A percentile compares a stretch with the other conserved stretches of the same genome.
phyloP scores from a whole-genome alignment of 2,888 invertebrate genomes.

The Acleris literana region DNA sequence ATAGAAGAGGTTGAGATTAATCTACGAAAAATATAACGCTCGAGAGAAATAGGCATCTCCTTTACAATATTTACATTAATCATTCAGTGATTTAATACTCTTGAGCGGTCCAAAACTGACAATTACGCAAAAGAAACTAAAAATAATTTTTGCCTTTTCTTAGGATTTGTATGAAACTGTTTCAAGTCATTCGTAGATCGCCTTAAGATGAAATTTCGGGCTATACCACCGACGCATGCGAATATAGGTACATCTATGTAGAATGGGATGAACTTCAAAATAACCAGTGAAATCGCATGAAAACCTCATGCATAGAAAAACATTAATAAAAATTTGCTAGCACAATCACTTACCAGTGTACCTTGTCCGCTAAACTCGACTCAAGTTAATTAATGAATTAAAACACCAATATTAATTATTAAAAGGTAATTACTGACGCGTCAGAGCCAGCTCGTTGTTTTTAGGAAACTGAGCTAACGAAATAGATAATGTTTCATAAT shows the following conservation, averaged over 20 bases:
- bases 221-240: conserved; percentile 61
- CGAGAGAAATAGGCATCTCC: no score
- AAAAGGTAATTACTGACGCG: conserved; percentile 8
- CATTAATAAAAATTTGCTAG: conserved; percentile 26
- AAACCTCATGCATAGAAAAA: conserved; percentile 56
- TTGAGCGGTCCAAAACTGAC: no score
- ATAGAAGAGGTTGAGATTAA: no score
- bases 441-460: conserved; percentile 43
- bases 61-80: no score
- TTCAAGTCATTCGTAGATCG: background rate
- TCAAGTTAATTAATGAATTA: conserved; percentile 23
- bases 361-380: conserved; percentile 27
- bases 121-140: no score
- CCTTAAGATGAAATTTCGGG: conserved; percentile 43
- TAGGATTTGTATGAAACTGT: conserved; percentile 17
- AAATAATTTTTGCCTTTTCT: no score
- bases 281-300: conserved; percentile 53
- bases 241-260: conserved; percentile 39
- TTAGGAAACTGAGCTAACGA: conserved; percentile 54
- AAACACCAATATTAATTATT: conserved; percentile 12
- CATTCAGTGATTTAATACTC: no score
- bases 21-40: no score
- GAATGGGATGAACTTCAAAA: conserved; percentile 43
- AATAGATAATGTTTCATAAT: conserved; percentile 51
- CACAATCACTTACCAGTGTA: conserved; percentile 39